Base-by-base conservation (phyloP, 1,140 invertebrate species). In the Drosophila guanche region DNA sequence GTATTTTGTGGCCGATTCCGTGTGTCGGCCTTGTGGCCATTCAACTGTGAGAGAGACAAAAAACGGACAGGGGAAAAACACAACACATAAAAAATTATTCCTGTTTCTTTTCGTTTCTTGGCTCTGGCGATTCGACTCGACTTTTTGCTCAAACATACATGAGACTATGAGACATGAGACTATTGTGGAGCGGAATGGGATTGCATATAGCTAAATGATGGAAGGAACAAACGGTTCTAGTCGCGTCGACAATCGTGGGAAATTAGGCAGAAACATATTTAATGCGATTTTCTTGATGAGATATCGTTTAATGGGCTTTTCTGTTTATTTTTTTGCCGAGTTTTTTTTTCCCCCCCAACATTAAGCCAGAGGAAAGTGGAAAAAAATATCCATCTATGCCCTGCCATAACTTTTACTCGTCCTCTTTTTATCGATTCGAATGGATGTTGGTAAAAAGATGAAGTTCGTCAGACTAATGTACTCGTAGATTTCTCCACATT, bases 221-320 rank as follows among this genome's bases (percentile, higher is more conserved):
- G 46, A 56, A 61, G 61, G 48, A 37, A 12, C 33, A 37, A 37
- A 37, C 33, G 55, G 33, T 73, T 29, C 25, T 27, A 27, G 25
- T n/a, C n/a, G n/a, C 5, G 25, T 27, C 63, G 41, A 71, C 48
- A 63, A 56, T 60, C 53, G 74, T 79, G 77, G 69, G 69, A 84
- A 84, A 84, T 84, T 84, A 84, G 77, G 76, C 79, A 80, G 77
- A 84, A 80, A 77, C 74, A 80, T 84, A 84, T 79, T 84, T 80
- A 80, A 84, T 74, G 59, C 69, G 76, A 84, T 80, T 84, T 80
- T 65, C 61, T 79, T 80, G 69, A 84, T 79, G 69, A 77, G 74
- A 77, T 80, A 74, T 74, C 68, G 68, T 71, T 71, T 84, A 76
- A 73, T 76, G 76, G 72, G 66, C 75, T 69, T 78, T 69, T 65